phyloP scores from a whole-genome alignment of 2,888 invertebrate genomes.

The Hirtodrosophila trivittata region DNA sequence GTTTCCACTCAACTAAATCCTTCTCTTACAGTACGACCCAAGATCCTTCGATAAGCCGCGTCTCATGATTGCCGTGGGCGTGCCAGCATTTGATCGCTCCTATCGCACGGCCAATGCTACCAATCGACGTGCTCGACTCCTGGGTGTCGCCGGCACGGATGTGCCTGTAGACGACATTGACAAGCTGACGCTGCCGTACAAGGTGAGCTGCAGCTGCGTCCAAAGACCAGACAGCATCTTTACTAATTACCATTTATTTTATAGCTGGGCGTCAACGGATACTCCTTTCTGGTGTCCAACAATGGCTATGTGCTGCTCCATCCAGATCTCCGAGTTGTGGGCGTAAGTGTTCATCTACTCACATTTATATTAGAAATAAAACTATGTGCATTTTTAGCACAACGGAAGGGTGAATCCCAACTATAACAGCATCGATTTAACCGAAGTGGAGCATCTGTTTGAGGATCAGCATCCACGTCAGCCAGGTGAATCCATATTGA shows the following conservation, averaged over 20 bases:
- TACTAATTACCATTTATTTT: not conserved
- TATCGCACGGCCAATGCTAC: slow-evolving; percentile 84
- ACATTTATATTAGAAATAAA: not conserved
- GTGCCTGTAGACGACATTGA: slow-evolving; percentile 94
- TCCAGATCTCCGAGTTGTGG: slow-evolving; percentile 93
- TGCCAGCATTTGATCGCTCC: slow-evolving; percentile 94
- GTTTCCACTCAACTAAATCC: not conserved
- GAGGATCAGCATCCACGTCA: slow-evolving; percentile 87
- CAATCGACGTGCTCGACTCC: slow-evolving; percentile 87
- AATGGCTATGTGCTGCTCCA: slow-evolving; percentile 98
- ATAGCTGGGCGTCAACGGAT: slow-evolving; percentile 97
- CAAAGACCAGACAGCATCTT: not conserved
- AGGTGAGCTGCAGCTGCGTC: slow-evolving; percentile 85
- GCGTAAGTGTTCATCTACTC: slow-evolving; percentile 86
- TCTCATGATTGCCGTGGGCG: slow-evolving; percentile 95
- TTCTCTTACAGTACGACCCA: slow-evolving; percentile 70
- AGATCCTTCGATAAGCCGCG: slow-evolving; percentile 82
- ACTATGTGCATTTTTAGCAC: slow-evolving; percentile 50
- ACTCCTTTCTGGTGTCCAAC: slow-evolving; percentile 97
- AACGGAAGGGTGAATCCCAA: slow-evolving; percentile 89
- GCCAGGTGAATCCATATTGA: slow-evolving; percentile 86
- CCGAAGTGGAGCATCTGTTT: slow-evolving; percentile 95
- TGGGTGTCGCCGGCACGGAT: slow-evolving; percentile 96
- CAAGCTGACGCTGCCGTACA: slow-evolving; percentile 94
- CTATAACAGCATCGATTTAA: slow-evolving; percentile 97